Evolutionary conservation across 2,113 vertebrate genomes (phyloP).

Genomic region (Pionites leucogaster): DNA sequence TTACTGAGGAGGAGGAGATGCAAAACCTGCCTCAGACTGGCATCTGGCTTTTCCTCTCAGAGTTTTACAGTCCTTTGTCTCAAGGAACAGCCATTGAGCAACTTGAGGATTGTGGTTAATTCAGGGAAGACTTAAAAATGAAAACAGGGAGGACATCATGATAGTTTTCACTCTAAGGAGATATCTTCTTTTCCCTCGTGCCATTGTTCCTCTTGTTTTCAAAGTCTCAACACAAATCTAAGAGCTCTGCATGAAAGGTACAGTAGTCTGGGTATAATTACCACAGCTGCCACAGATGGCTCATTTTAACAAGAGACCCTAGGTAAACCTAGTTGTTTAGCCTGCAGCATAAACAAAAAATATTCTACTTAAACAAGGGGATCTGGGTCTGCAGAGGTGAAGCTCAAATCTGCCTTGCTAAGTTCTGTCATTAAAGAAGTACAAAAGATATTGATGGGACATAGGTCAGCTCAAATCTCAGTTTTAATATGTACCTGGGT

Average conservation of each 20-base stretch:
- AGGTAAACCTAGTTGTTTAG: conserved; percentile 75
- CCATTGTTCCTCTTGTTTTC: conserved; percentile 64
- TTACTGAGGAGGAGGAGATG: neutral
- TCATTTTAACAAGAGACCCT: conserved; percentile 77
- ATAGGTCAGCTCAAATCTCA: conserved; percentile 27
- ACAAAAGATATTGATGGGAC: neutral
- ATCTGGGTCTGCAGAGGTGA: conserved; percentile 67
- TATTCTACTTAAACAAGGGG: conserved; percentile 72
- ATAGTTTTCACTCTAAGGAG: conserved; percentile 39
- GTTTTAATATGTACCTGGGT: neutral
- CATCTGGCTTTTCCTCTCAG: neutral
- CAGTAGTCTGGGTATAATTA: conserved; percentile 72
- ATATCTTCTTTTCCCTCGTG: conserved; percentile 57
- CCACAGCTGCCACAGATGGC: conserved; percentile 76
- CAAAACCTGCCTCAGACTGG: neutral
- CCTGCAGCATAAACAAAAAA: conserved; percentile 81
- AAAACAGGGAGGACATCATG: conserved; percentile 20
- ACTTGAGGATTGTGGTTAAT: conserved; percentile 31
- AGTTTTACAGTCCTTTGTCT: neutral
- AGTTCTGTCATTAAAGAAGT: conserved; percentile 56
- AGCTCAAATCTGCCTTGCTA: conserved; percentile 59
- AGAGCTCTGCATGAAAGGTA: conserved; percentile 74
- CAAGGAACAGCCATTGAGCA: neutral
- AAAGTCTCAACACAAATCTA: conserved; percentile 67
- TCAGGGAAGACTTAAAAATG: conserved; percentile 18